A percentile compares a stretch with the other conserved stretches of the same genome.
phyloP scores from a whole-genome alignment of 2,113 vertebrate species.

The Sorex fumeus region DNA sequence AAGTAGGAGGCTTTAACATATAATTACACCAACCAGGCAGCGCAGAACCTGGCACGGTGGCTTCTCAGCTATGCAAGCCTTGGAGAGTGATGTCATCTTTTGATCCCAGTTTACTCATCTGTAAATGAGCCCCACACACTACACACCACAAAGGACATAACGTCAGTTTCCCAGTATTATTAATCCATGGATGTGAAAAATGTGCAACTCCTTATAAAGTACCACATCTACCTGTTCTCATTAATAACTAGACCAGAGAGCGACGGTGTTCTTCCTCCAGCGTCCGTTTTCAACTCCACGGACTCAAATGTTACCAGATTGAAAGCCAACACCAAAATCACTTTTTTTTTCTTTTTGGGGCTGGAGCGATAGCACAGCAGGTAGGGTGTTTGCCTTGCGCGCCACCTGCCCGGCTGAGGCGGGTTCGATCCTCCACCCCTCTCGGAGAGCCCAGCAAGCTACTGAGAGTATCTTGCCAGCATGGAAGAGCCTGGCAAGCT shows the following conservation, averaged over 20 bases:
- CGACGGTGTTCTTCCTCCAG: neutral
- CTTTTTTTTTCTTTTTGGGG: too few species aligned
- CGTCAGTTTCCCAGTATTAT: neutral
- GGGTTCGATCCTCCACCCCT: too few species aligned
- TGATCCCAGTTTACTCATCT: neutral
- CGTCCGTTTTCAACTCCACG: neutral
- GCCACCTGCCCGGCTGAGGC: too few species aligned
- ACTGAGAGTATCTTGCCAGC: too few species aligned
- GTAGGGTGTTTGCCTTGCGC: too few species aligned
- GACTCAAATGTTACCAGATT: neutral
- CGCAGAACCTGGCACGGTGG: neutral
- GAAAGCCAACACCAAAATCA: conserved; percentile 1
- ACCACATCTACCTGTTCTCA: neutral
- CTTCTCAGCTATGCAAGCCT: neutral
- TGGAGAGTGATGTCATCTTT: neutral
- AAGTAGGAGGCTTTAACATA: neutral
- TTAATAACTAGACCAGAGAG: neutral
- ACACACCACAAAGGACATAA: neutral
- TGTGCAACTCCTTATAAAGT: neutral
- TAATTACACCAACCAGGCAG: neutral
- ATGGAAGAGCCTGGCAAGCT: too few species aligned
- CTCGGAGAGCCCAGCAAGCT: too few species aligned
- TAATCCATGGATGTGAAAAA: conserved; percentile 32
- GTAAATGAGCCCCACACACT: conserved; percentile 21
- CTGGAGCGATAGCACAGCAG: too few species aligned